A percentile compares a stretch with the other conserved stretches of the same genome.
These are phyloP conservation scores for Steatocranus sp. DNA, from an alignment of 2,797 vertebrate genomes.

Conservation along the genomic window DNA sequence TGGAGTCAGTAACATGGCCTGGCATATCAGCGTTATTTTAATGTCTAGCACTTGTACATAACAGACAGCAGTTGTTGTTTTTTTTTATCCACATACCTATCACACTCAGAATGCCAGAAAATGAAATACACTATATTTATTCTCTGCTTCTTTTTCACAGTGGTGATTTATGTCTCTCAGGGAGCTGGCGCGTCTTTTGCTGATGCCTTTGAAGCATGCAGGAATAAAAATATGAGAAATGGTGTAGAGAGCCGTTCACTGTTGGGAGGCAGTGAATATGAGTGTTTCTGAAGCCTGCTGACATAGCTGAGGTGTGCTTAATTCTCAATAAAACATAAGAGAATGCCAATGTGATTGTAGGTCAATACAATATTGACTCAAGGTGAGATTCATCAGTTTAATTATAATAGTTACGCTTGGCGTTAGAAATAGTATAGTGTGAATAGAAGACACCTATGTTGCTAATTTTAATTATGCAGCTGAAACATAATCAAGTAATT, in stretches of 20 bases:
- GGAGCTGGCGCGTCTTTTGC: neutral
- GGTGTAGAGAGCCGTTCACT: neutral
- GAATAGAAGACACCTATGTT: neutral
- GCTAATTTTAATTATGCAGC: conserved; percentile 16
- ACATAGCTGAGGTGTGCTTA: neutral
- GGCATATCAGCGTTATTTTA: neutral
- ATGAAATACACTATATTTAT: neutral
- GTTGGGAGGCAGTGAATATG: neutral
- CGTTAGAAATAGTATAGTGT: neutral
- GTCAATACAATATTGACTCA: neutral
- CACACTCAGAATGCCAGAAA: neutral
- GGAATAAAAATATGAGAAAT: neutral
- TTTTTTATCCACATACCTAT: neutral
- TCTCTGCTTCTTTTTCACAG: neutral
- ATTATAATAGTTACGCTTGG: conserved; percentile 23
- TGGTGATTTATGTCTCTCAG: neutral
- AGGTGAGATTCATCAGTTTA: conserved; percentile 5
- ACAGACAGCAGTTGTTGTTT: neutral
- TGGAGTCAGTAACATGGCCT: neutral
- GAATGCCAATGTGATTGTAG: neutral
- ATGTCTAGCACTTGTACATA: neutral
- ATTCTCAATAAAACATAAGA: neutral
- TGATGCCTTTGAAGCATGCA: neutral
- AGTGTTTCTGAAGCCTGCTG: neutral
- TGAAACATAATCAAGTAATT: conserved; percentile 39